Conservation (phyloP, 2,113 vertebrate species). For the Paratilapia polleni region DNA sequence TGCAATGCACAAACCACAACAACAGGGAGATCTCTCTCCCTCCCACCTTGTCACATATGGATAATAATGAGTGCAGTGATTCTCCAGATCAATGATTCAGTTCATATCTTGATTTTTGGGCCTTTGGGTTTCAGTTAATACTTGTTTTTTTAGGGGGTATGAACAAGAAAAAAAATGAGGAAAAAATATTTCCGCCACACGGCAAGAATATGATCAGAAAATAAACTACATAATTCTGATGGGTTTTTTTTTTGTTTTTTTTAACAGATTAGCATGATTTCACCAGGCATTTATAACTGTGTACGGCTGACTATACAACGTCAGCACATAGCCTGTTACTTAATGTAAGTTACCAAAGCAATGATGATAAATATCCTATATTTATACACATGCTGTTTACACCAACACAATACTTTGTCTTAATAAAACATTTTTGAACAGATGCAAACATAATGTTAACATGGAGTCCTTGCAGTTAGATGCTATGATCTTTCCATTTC, state of each 20-base stretch:
- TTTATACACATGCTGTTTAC: neutral
- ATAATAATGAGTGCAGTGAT: too few species aligned
- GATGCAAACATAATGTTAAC: neutral
- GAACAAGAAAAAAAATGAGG: too few species aligned
- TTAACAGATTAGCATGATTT: neutral
- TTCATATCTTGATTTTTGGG: neutral
- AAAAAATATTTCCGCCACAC: too few species aligned
- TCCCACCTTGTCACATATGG: too few species aligned
- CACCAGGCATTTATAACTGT: neutral
- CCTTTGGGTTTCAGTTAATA: neutral
- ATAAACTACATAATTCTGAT: neutral
- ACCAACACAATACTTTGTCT: neutral
- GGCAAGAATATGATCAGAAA: neutral
- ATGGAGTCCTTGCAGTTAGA: neutral
- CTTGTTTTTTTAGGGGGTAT: too few species aligned
- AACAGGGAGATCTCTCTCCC: neutral
- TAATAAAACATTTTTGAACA: neutral
- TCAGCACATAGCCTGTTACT: neutral
- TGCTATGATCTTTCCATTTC: neutral
- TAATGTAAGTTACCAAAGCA: neutral
- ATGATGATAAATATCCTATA: neutral
- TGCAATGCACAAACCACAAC: neutral
- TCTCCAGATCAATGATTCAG: too few species aligned
- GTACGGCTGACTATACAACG: neutral
- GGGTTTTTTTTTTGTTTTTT: neutral